Base-by-base conservation (phyloP, 2,888 invertebrate species). In the Orthonevra nobilis region DNA sequence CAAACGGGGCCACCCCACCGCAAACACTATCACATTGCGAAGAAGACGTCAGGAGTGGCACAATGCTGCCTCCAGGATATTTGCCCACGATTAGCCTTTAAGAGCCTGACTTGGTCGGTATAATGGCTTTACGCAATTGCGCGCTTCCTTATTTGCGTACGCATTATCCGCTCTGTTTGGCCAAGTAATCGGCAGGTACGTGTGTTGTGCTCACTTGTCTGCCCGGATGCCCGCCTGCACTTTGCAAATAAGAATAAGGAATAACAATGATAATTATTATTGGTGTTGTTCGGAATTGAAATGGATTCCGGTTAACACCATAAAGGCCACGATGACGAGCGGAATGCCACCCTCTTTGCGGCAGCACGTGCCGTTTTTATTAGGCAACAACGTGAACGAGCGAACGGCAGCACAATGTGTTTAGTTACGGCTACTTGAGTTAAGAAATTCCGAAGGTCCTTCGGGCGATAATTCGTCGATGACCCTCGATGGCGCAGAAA, bases 41-140 rank as follows among this genome's bases (percentile, higher is more conserved):
- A 40, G 48, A 60, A 61, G 66, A 56, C 48, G 52, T 28, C 54
- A 36, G 72, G 38, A 48, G 10, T 44, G 32, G 54, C 32, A 34
- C 36, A 20, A 20, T 20, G n/a, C 73, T 50, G 77, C 81, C 83
- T 81, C 54, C 81, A 81, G 83, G 83, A 81, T 82, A 81, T 83
- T 83, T 83, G 82, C 72, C 77, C 50, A 64, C 82, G 83, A 83
- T 83, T 83, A 82, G 81, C 83, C 77, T 81, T 81, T 81, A 72
- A 74, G 77, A 66, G 60, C 52, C 74, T 81, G 69, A 81, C 81
- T 74, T 69, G 23, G 52, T 79, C 60, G 42, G 61, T 73, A 48
- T 73, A 50, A 73, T 68, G 79, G 79, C 61, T 79, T 79, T 50
- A 79, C 79, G 73, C 79, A 79, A 73, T 79, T 73, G 79, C 56